Evolutionary conservation across 2,113 vertebrate genomes (phyloP).

Genomic region (Thamnaconus septentrionalis): DNA sequence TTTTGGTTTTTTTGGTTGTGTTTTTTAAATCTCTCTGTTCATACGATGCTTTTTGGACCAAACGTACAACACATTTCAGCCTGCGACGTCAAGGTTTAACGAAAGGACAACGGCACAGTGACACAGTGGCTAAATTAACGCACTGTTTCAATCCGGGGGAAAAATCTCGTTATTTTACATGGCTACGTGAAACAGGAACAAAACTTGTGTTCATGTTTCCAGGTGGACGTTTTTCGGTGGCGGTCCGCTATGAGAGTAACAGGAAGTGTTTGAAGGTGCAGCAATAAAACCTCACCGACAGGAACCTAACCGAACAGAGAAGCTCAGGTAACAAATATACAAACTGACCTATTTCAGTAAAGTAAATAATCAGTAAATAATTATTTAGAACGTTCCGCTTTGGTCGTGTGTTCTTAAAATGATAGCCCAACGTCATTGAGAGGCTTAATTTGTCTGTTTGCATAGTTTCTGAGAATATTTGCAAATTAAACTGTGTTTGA

Average conservation of each 20-base stretch:
- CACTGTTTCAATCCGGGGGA: too few species aligned
- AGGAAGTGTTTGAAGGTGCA: slow-evolving; percentile 10
- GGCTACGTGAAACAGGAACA: not conserved
- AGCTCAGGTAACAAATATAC: slow-evolving; percentile 10
- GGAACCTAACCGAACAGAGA: not conserved
- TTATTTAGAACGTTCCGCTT: too few species aligned
- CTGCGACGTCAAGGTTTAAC: too few species aligned
- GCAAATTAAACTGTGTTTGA: not conserved
- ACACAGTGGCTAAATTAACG: not conserved
- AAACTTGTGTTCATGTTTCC: slow-evolving; percentile 38
- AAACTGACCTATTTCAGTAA: not conserved
- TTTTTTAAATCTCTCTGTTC: too few species aligned
- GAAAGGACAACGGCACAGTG: not conserved
- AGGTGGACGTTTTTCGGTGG: slow-evolving; percentile 15
- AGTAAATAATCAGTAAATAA: not conserved
- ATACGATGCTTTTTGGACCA: too few species aligned
- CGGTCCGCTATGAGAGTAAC: not conserved
- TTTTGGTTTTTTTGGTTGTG: too few species aligned
- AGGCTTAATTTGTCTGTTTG: not conserved
- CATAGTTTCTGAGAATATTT: not conserved
- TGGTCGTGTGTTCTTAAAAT: not conserved
- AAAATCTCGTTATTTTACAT: not conserved
- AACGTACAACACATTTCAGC: too few species aligned
- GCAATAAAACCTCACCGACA: not conserved
- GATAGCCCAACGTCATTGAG: not conserved